These are phyloP conservation scores for Meandrusa payeni DNA, from an alignment of 2,888 invertebrate species.

Conservation along the genomic window DNA sequence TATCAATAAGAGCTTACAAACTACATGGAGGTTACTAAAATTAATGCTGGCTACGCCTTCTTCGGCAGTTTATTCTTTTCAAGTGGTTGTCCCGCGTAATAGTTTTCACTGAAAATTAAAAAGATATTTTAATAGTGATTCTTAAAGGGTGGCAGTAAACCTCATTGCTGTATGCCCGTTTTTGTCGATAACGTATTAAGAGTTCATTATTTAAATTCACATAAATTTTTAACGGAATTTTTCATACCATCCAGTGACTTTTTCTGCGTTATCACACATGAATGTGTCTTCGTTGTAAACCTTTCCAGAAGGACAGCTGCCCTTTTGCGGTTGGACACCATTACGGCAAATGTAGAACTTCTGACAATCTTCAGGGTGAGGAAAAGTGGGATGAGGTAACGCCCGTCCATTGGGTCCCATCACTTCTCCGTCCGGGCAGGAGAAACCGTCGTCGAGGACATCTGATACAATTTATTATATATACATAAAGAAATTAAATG, in stretches of 20 bases:
- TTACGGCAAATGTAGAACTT: constrained; percentile 92
- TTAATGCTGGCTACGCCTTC: constrained; percentile 55
- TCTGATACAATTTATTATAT: no score
- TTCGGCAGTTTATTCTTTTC: constrained; percentile 70
- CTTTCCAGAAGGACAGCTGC: constrained; percentile 85
- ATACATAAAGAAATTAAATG: no score
- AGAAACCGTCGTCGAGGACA: constrained; percentile 87
- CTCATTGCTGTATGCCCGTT: no score
- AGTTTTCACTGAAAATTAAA: constrained; percentile 83
- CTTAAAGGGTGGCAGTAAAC: no score
- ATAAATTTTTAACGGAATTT: no score
- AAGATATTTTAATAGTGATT: no score
- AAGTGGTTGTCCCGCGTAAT: constrained; percentile 80
- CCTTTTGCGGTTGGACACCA: constrained; percentile 87
- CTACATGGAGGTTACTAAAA: constrained; percentile 27
- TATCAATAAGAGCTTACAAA: constrained; percentile 26
- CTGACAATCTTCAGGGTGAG: constrained; percentile 89
- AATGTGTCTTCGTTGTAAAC: constrained; percentile 90
- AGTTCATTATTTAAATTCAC: no score
- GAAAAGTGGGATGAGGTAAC: constrained; percentile 88
- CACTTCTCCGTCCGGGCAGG: constrained; percentile 86
- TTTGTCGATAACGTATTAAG: no score
- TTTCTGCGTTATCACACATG: constrained; percentile 88
- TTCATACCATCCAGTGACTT: constrained; percentile 87
- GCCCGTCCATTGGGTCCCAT: constrained; percentile 84